These are phyloP conservation scores for Aphidius gifuensis DNA, from an alignment of 1,140 invertebrate species.

Conservation along the genomic window DNA sequence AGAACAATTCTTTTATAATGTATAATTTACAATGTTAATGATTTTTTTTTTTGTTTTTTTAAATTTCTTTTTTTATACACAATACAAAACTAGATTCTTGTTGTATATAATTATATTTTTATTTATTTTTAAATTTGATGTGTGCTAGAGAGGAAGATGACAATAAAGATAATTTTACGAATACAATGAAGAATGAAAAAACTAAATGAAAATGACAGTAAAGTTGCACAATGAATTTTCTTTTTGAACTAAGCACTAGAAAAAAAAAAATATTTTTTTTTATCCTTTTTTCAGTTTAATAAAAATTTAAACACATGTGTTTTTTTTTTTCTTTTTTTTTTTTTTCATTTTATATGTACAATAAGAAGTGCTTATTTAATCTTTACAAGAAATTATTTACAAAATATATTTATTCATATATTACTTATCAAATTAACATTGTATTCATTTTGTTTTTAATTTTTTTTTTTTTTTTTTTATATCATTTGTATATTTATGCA, in stretches of 20 bases:
- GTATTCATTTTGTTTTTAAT: constrained; percentile 43
- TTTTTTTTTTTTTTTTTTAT: constrained; percentile 29
- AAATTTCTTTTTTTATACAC: constrained; percentile 26
- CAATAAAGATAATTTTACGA: constrained; percentile 29
- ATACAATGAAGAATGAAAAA: constrained; percentile 35
- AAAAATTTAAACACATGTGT: constrained; percentile 47
- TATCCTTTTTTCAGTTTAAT: constrained; percentile 42
- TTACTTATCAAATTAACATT: constrained; percentile 53
- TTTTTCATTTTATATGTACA: constrained; percentile 38
- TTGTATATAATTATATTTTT: no score
- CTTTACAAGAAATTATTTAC: constrained; percentile 55
- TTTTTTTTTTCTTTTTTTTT: constrained; percentile 21
- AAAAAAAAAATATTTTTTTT: not conserved
- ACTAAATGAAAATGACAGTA: constrained; percentile 35
- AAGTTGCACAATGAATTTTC: constrained; percentile 12
- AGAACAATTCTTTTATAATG: no score
- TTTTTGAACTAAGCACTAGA: constrained; percentile 26
- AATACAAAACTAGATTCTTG: constrained; percentile 49
- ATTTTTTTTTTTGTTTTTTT: constrained; percentile 8
- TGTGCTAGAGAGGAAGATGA: constrained; percentile 30
- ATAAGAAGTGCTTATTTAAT: constrained; percentile 40
- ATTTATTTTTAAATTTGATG: constrained; percentile 10
- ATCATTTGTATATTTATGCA: constrained; percentile 40
- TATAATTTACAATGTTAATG: constrained; percentile 35
- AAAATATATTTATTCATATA: constrained; percentile 55